Percentiles rank a stretch among this genome's conserved stretches.
These are phyloP conservation scores for Aspidapion aeneum DNA, from an alignment of 2,888 invertebrate species.

Conservation along the genomic window DNA sequence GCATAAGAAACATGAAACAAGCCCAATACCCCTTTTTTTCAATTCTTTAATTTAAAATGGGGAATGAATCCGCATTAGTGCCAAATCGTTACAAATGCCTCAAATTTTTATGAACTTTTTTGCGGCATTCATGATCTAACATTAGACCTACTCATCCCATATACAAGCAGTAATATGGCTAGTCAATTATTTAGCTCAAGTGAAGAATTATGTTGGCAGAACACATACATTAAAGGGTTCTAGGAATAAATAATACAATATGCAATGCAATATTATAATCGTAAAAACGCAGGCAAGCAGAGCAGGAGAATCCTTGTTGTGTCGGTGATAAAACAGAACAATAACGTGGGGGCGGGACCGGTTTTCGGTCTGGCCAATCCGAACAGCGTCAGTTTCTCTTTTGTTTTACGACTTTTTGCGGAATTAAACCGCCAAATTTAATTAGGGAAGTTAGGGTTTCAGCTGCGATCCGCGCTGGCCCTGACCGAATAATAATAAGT, in stretches of 20 bases:
- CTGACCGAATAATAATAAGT: constrained; percentile 21
- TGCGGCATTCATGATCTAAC: no score
- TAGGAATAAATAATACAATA: neutral
- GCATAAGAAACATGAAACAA: no score
- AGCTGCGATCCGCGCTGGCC: constrained; percentile 28
- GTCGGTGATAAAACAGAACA: constrained; percentile 39
- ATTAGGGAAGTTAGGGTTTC: constrained; percentile 41
- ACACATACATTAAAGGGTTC: neutral
- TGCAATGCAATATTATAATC: neutral
- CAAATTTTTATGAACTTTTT: no score
- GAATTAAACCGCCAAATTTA: constrained; percentile 48
- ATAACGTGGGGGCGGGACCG: constrained; percentile 39
- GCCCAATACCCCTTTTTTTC: no score
- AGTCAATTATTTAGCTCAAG: neutral
- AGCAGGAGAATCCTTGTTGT: constrained; percentile 25
- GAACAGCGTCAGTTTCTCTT: constrained; percentile 37
- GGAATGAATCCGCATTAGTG: no score
- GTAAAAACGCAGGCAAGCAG: neutral
- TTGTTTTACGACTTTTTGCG: constrained; percentile 43
- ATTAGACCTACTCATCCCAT: no score
- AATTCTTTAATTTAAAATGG: no score
- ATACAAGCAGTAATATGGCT: neutral
- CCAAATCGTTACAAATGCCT: no score
- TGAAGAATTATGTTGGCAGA: neutral
- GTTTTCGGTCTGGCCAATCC: constrained; percentile 39